phyloP scores from a whole-genome alignment of 2,113 vertebrate species.

The Lepisosteus oculatus region DNA sequence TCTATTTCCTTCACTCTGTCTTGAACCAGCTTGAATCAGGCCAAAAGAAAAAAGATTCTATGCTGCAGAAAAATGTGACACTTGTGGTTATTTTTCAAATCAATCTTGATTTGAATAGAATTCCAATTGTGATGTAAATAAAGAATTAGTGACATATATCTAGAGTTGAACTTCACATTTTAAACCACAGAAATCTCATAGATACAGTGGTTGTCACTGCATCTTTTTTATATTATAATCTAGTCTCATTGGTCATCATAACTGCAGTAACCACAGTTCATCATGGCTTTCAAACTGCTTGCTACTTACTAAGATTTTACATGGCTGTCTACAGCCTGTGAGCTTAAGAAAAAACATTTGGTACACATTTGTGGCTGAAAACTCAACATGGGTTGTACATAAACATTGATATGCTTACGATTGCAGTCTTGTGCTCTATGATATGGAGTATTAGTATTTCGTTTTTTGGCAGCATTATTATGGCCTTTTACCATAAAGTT shows the following conservation, averaged over 20 bases:
- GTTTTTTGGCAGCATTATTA: too few relatives aligned
- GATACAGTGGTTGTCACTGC: conserved; percentile 45
- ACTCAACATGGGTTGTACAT: too few relatives aligned
- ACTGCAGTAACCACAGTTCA: too few relatives aligned
- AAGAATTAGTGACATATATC: conserved; percentile 48
- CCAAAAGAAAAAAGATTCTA: conserved; percentile 6
- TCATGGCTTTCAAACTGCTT: too few relatives aligned
- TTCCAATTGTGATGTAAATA: conserved; percentile 46
- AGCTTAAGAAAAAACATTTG: too few relatives aligned
- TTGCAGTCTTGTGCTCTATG: too few relatives aligned
- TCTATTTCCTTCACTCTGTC: conserved; percentile 22
- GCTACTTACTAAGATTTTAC: too few relatives aligned
- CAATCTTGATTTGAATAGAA: conserved; percentile 35
- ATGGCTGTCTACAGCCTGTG: too few relatives aligned
- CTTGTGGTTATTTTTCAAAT: conserved; percentile 24
- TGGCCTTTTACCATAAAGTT: too few relatives aligned
- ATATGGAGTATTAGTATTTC: too few relatives aligned
- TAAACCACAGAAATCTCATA: conserved; percentile 47
- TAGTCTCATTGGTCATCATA: conserved; percentile 30
- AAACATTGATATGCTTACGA: too few relatives aligned
- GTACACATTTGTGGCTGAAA: too few relatives aligned
- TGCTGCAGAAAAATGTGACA: neutral
- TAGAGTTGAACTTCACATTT: conserved; percentile 55
- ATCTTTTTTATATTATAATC: conserved; percentile 52
- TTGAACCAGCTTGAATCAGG: conserved; percentile 5